A percentile compares a stretch with the other conserved stretches of the same genome.
These are phyloP conservation scores for Mactra quadrangularis DNA, from an alignment of 1,140 invertebrate genomes.

Conservation along the genomic window DNA sequence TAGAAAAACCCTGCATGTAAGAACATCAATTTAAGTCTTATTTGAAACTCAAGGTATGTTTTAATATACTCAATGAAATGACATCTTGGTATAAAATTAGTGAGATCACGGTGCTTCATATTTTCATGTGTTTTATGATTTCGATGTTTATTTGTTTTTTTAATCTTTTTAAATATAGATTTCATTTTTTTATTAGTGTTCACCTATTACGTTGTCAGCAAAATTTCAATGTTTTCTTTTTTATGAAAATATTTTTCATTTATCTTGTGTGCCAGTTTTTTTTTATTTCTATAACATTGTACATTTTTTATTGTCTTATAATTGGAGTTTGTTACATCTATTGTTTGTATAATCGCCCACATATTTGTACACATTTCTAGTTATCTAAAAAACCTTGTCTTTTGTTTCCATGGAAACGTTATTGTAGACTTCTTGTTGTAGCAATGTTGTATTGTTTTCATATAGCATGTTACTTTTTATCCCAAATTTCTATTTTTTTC, in stretches of 20 bases:
- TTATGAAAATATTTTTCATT: constrained; percentile 31
- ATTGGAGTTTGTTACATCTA: too few species aligned
- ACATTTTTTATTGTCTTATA: too few species aligned
- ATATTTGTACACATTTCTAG: too few species aligned
- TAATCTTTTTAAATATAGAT: constrained; percentile 22
- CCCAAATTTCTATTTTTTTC: constrained; percentile 18
- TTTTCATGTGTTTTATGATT: not conserved
- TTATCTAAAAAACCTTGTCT: constrained; percentile 1
- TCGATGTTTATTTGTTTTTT: constrained; percentile 14
- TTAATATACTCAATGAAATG: too few species aligned
- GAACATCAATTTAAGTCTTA: too few species aligned
- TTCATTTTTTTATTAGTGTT: constrained; percentile 41
- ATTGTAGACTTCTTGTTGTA: constrained; percentile 7
- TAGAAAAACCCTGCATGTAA: too few species aligned
- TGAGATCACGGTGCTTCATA: constrained; percentile 37
- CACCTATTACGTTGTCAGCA: constrained; percentile 38
- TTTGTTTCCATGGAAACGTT: constrained; percentile 39
- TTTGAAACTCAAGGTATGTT: too few species aligned
- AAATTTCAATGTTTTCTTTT: constrained; percentile 19
- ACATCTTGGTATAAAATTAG: too few species aligned
- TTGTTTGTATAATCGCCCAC: too few species aligned
- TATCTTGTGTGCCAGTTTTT: constrained; percentile 32
- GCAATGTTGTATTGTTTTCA: too few species aligned
- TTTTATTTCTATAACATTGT: not conserved
- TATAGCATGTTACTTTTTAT: too few species aligned